These are phyloP conservation scores for Coecobrya sp. DNA, from an alignment of 2,888 invertebrate species.

Conservation along the genomic window DNA sequence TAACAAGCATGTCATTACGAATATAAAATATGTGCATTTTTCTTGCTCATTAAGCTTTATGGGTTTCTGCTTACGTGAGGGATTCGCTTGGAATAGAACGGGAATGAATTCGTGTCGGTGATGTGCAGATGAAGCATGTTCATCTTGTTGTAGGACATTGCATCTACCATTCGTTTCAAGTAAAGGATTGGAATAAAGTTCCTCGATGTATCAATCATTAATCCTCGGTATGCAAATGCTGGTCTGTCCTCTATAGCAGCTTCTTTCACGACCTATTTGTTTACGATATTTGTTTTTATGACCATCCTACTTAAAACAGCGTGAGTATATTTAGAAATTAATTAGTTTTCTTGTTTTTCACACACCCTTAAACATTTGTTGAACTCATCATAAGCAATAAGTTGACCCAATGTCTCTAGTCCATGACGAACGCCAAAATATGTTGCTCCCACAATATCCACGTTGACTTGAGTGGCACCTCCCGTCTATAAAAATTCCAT, in stretches of 20 bases:
- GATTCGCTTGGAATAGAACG: slow-evolving; percentile 88
- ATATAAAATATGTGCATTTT: background rate
- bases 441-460: slow-evolving; percentile 82
- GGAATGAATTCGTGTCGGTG: slow-evolving; percentile 89
- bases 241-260: slow-evolving; percentile 91
- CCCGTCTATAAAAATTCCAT: slow-evolving; percentile 26
- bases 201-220: slow-evolving; percentile 89
- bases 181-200: slow-evolving; percentile 89
- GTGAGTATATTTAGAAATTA: background rate
- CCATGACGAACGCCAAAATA: slow-evolving; percentile 86
- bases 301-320: background rate
- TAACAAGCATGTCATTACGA: background rate
- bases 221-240: slow-evolving; percentile 89
- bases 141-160: slow-evolving; percentile 94
- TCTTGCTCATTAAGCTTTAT: slow-evolving; percentile 2
- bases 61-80: slow-evolving; percentile 87
- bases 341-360: background rate
- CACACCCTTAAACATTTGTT: slow-evolving; percentile 88
- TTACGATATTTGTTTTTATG: background rate
- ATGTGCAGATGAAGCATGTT: slow-evolving; percentile 88
- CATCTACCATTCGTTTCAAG: slow-evolving; percentile 93
- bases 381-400: slow-evolving; percentile 89
- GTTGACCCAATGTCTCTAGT: slow-evolving; percentile 86
- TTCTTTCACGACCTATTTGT: slow-evolving; percentile 89
- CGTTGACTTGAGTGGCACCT: slow-evolving; percentile 70